Conservation (phyloP, 1,140 invertebrate species). For the Conopomorpha cramerella region DNA sequence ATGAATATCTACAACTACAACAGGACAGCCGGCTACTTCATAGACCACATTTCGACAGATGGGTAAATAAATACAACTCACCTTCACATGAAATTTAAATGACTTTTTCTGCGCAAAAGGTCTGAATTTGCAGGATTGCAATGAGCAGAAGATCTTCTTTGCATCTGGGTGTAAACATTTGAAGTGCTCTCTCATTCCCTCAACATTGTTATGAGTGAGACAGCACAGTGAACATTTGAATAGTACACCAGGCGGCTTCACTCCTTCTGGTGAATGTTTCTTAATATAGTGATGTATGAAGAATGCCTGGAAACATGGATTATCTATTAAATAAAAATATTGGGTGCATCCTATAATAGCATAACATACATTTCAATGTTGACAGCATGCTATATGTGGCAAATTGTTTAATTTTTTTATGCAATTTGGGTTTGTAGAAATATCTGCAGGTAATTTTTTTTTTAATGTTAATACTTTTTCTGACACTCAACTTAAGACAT, state of each 20-base stretch:
- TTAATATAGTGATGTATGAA: constrained; percentile 34
- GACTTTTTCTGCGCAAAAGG: constrained; percentile 43
- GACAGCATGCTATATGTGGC: too few relatives aligned
- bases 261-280: constrained; percentile 17
- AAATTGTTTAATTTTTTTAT: too few relatives aligned
- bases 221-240: constrained; percentile 43
- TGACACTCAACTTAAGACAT: too few relatives aligned
- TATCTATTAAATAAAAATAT: too few relatives aligned
- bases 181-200: constrained; percentile 41
- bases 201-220: constrained; percentile 18
- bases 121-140: constrained; percentile 38
- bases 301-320: constrained; percentile 33
- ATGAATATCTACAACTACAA: too few relatives aligned
- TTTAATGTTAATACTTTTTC: too few relatives aligned
- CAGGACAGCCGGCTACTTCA: too few relatives aligned
- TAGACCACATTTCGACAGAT: too few relatives aligned
- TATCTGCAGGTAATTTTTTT: too few relatives aligned
- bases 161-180: constrained; percentile 29
- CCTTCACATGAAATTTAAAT: constrained; percentile 47
- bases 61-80: constrained; percentile 12
- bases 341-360: too few relatives aligned
- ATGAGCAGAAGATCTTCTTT: constrained; percentile 38
- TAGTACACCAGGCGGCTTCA: constrained; percentile 11
- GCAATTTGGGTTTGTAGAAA: too few relatives aligned
- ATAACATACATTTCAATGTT: too few relatives aligned